phyloP scores from a whole-genome alignment of 2,797 vertebrate species.

The Pipistrellus kuhlii region DNA sequence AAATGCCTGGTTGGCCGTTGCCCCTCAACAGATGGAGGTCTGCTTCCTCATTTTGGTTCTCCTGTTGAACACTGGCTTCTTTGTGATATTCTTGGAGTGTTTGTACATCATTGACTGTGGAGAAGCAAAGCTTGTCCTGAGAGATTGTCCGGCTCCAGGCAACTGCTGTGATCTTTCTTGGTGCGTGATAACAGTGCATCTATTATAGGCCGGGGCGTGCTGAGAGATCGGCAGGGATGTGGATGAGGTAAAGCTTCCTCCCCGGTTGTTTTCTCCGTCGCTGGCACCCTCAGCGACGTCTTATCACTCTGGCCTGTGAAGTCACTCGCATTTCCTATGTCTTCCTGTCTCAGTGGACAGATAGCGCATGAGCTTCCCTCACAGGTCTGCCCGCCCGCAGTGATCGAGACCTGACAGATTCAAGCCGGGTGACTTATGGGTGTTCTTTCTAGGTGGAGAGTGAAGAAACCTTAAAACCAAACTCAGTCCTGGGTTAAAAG shows the following conservation, averaged over 20 bases:
- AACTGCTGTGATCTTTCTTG: conserved; percentile 47
- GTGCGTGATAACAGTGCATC: neutral
- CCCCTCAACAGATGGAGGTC: conserved; percentile 66
- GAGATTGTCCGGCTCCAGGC: conserved; percentile 42
- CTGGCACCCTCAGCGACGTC: conserved; percentile 13
- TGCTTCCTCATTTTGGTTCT: conserved; percentile 84
- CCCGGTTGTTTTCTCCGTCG: neutral
- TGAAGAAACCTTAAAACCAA: conserved; percentile 47
- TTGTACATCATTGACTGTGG: conserved; percentile 58
- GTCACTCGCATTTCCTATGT: conserved; percentile 70
- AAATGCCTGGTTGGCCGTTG: conserved; percentile 71
- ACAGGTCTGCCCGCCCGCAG: neutral
- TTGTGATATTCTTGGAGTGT: conserved; percentile 73
- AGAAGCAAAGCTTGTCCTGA: conserved; percentile 44
- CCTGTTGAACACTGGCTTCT: conserved; percentile 77
- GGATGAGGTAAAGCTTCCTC: neutral
- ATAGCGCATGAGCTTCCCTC: conserved; percentile 13
- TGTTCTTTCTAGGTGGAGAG: conserved; percentile 26
- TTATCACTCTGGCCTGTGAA: conserved; percentile 53
- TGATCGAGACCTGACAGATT: conserved; percentile 61
- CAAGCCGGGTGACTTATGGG: neutral
- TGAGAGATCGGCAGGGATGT: neutral
- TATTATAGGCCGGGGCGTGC: neutral
- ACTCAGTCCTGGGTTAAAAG: neutral
- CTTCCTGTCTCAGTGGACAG: conserved; percentile 60